Evolutionary conservation across 2,797 vertebrate genomes (phyloP), one percentile per base, ranked within the genome.

Genomic region (Microchirus variegatus): DNA sequence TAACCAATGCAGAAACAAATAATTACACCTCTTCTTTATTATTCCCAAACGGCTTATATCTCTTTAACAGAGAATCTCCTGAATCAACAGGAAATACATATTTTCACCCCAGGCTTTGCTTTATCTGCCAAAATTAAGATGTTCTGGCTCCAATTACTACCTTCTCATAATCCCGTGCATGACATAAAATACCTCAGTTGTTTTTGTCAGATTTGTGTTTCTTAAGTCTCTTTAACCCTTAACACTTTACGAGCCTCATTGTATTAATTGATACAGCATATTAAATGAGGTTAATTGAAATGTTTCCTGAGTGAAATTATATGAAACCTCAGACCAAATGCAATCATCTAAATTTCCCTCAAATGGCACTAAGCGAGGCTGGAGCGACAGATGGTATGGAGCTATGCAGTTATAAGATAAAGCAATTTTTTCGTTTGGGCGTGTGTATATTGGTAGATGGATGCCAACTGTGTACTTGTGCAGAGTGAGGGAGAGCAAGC

Each of bases 401-500:
- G 1, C 13, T 13, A 18, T 42, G 40, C 43, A 51, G 14, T 49
- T 65, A 50, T 63, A 53, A 26, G 58, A 49, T 69, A 45, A 47
- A 16, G 36, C 57, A 18, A 12, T 53, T 16, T 63, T 17, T 55
- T 11, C 70, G 22, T 70, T 41, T 35, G 10, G 73, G 50, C 51
- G 51, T 69, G 51, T 59, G 6, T 53, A 3, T 53, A 18, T 10
- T 13, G 38, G 38, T 31, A 35, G 53, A 71, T 37, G 42, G 46
- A 62, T 3, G 10, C 12, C 38, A 54, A 49, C 15, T 40, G 58
- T 53, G 69, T 38, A 42, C 35, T 57, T 17, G 61, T 53, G 41
- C 14, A 14, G 2, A 26, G 41, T 46, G 56, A 53, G 73, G 54
- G 45, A 62, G 56, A 54, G 74, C 16, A 1, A 54, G 75, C 55